These are phyloP conservation scores for Scomber colias DNA, from an alignment of 2,113 vertebrate genomes.

Conservation along the genomic window DNA sequence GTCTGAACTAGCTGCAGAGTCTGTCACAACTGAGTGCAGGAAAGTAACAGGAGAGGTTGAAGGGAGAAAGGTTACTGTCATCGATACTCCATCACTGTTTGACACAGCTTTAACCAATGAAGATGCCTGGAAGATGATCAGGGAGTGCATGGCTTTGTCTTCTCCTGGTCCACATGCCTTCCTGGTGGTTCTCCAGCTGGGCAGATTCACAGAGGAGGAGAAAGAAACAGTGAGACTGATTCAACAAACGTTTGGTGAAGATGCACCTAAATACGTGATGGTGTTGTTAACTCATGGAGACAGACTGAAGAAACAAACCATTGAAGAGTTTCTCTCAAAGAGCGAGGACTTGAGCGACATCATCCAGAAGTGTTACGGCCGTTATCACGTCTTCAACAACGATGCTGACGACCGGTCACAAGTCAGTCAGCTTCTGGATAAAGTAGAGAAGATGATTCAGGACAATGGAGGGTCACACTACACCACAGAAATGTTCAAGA, in stretches of 20 bases:
- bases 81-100: conserved; percentile 9
- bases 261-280: neutral
- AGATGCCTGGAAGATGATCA: neutral
- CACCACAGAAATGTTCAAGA: neutral
- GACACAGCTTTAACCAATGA: neutral
- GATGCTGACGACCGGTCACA: neutral
- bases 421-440: neutral
- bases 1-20: neutral
- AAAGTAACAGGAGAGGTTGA: neutral
- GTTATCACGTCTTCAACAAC: conserved; percentile 11
- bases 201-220: conserved; percentile 7
- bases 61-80: neutral
- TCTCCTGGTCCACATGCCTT: conserved; percentile 10
- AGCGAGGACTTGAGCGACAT: neutral
- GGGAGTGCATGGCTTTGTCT: neutral
- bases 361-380: neutral
- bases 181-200: neutral
- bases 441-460: neutral
- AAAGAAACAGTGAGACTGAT: neutral
- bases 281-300: neutral
- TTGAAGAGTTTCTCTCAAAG: neutral
- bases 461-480: neutral
- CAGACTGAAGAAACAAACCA: neutral
- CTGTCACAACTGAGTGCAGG: neutral
- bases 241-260: neutral